Percentiles rank a stretch among this genome's conserved stretches.
phyloP scores from a whole-genome alignment of 2,797 vertebrate genomes.

The Cercopithecus petaurista region DNA sequence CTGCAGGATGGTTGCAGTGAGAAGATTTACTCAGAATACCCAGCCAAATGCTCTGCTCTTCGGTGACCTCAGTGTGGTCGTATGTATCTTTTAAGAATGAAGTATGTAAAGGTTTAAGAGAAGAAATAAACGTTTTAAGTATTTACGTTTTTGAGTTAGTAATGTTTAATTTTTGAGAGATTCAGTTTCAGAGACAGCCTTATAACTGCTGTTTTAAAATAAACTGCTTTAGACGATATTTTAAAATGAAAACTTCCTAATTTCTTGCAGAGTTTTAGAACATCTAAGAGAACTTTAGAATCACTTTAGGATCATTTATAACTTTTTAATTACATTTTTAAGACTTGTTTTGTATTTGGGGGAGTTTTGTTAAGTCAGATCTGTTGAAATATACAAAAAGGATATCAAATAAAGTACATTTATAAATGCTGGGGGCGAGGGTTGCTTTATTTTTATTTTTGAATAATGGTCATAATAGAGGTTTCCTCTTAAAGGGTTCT shows the following conservation, averaged over 20 bases:
- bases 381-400: not conserved
- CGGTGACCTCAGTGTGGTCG: not conserved
- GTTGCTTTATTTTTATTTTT: too few relatives aligned
- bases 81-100: not conserved
- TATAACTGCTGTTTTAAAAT: not conserved
- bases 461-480: not conserved
- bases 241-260: not conserved
- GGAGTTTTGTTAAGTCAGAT: not conserved
- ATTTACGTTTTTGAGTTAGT: not conserved
- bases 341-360: not conserved
- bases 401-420: not conserved
- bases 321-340: not conserved
- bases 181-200: not conserved
- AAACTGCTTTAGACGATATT: not conserved
- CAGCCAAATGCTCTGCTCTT: not conserved
- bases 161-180: not conserved
- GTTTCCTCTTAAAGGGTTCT: not conserved
- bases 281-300: not conserved
- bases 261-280: not conserved
- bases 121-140: not conserved
- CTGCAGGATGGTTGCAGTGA: not conserved
- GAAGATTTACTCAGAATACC: not conserved
- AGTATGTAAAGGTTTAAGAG: not conserved
- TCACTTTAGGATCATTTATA: not conserved
- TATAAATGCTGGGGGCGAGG: not conserved